These are phyloP conservation scores for Leptinotarsa texana DNA, from an alignment of 1,140 invertebrate species.

Conservation along the genomic window DNA sequence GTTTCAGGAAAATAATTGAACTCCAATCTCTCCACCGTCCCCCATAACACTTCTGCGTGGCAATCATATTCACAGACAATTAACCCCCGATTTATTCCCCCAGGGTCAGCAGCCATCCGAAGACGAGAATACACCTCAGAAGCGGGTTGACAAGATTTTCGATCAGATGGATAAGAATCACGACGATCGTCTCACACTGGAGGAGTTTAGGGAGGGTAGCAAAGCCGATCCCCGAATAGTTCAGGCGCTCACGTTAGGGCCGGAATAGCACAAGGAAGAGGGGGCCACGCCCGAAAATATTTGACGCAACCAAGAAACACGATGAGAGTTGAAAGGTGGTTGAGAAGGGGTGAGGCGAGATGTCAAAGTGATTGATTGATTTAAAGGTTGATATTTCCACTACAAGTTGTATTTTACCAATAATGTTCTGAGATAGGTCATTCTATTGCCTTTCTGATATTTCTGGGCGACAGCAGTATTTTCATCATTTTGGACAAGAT, in stretches of 20 bases:
- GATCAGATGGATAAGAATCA: conserved; percentile 99
- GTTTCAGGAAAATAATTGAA: neutral
- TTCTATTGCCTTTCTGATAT: too few species aligned
- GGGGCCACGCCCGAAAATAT: conserved; percentile 47
- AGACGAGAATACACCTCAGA: conserved; percentile 81
- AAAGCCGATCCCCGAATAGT: conserved; percentile 98
- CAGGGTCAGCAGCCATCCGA: conserved; percentile 89
- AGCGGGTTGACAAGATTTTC: conserved; percentile 96
- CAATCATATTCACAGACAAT: conserved; percentile 3
- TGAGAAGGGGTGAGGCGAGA: neutral
- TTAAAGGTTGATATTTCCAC: too few species aligned
- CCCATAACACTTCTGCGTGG: neutral
- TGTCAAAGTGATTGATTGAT: too few species aligned
- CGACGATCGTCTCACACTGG: conserved; percentile 94
- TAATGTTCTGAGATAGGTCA: too few species aligned
- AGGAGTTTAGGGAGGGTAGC: conserved; percentile 98
- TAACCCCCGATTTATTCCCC: conserved; percentile 33
- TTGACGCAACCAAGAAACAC: conserved; percentile 36
- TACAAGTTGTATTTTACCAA: too few species aligned
- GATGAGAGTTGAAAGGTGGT: neutral
- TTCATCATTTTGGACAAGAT: too few species aligned
- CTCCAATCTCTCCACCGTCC: neutral
- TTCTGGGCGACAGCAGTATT: too few species aligned
- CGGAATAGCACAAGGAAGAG: conserved; percentile 63
- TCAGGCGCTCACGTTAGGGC: conserved; percentile 84